Base-by-base conservation (phyloP, 1,140 invertebrate species). In the Nixonia krombeini region DNA sequence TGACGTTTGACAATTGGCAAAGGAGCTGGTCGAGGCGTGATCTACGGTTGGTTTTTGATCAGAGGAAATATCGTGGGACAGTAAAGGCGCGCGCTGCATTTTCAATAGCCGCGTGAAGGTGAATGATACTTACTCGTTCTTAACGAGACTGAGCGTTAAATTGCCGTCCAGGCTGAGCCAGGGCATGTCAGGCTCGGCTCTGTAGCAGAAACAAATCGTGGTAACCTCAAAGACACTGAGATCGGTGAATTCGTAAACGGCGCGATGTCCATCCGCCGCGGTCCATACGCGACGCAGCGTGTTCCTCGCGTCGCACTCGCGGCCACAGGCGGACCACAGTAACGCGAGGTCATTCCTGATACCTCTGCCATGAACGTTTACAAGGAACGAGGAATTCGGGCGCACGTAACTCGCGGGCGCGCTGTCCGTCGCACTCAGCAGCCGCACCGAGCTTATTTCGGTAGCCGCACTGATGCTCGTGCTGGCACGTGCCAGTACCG, bases 161-260 rank as follows among this genome's bases (percentile, higher is more conserved):
- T 21, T 21, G 21, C 21, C 6, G 21, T 74, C 78, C 56, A 79
- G 73, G 68, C 72, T 78, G 26, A 28, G 74, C 78, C 76, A 81
- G 63, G 49, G 57, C 47, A 41, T 58, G 8, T 13, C 51, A 23
- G 47, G 50, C 3, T 56, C 53, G 41, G 47, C 53, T 67, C 57
- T 70, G 53, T 70, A 58, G 69, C 81, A 83, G 50, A 83, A 80
- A 75, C 82, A 81, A 58, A 82, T 45, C n/a, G 31, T 56, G 12
- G 72, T 74, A 75, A 76, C 69, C 70, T 74, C 73, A 64, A 71
- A 70, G 53, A 66, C 40, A 47, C 56, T 69, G 31, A 69, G 31
- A n/a, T 64, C 29, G 0, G 38, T 35, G 10, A 79, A 72, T 31
- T 52, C 10, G 42, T 73, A 81, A 44, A 80, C 37, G n/a, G 58